These are phyloP conservation scores for Meandrusa payeni DNA, from an alignment of 2,888 invertebrate species.

Conservation along the genomic window DNA sequence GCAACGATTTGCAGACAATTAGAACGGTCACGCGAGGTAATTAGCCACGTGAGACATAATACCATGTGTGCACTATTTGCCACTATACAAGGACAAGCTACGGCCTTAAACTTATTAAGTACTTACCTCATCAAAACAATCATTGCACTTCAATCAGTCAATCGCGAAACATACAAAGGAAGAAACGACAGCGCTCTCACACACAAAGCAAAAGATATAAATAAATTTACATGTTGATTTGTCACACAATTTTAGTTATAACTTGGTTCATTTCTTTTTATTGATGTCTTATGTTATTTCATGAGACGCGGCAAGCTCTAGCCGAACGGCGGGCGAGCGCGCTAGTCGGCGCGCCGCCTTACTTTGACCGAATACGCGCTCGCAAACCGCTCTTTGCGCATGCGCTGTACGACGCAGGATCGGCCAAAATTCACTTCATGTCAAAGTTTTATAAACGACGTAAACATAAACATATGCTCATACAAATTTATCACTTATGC, in stretches of 20 bases:
- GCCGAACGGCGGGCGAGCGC: conserved; percentile 78
- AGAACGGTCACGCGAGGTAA: conserved; percentile 14
- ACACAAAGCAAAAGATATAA: conserved; percentile 35
- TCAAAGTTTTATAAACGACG: conserved; percentile 34
- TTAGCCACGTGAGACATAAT: conserved; percentile 10
- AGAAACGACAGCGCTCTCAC: conserved; percentile 59
- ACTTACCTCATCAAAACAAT: conserved; percentile 75
- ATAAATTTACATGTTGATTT: conserved; percentile 61
- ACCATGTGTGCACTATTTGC: conserved; percentile 30
- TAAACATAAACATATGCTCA: conserved; percentile 33
- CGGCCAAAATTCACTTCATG: conserved; percentile 66
- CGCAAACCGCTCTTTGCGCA: conserved; percentile 61
- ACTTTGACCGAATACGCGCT: conserved; percentile 63
- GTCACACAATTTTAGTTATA: conserved; percentile 44
- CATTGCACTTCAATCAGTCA: conserved; percentile 46
- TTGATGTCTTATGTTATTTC: conserved; percentile 52
- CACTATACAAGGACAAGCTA: conserved; percentile 58
- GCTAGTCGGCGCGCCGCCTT: conserved; percentile 79
- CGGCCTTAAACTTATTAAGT: conserved; percentile 57
- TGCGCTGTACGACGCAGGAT: conserved; percentile 66
- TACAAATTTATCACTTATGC: conserved; percentile 21
- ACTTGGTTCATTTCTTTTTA: conserved; percentile 57
- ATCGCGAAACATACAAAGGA: conserved; percentile 53
- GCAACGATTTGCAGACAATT: conserved; percentile 13
- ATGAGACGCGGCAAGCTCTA: conserved; percentile 55